Conservation (phyloP, 2,888 invertebrate species). For the Lithophane semibrunnea region DNA sequence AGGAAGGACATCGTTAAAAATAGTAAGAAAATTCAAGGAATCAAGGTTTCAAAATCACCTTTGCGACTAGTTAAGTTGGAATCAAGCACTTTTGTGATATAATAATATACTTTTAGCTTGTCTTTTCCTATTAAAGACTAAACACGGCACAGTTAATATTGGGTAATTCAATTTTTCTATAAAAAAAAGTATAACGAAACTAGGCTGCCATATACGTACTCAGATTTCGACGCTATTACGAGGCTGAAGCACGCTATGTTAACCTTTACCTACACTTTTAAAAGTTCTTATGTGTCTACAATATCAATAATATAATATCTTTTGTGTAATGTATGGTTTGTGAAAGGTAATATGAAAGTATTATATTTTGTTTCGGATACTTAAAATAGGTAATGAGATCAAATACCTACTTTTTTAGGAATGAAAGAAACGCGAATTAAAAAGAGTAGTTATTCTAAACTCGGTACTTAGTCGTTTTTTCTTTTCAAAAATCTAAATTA, state of each 20-base stretch:
- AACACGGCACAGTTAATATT: not conserved
- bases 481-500: not conserved
- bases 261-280: constrained; percentile 22
- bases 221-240: constrained; percentile 24
- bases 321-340: not conserved
- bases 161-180: constrained; percentile 13
- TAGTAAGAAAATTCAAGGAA: too few species aligned
- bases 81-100: not conserved
- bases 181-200: constrained; percentile 23
- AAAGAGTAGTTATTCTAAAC: not conserved
- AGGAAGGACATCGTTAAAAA: too few species aligned
- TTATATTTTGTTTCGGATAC: too few species aligned
- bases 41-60: not conserved
- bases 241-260: constrained; percentile 35
- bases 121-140: not conserved
- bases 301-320: not conserved
- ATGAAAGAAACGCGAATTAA: not conserved
- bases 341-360: too few species aligned
- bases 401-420: not conserved
- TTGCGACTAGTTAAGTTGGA: not conserved
- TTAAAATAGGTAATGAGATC: not conserved
- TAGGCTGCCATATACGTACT: not conserved
- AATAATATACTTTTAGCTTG: not conserved
- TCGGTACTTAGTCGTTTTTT: too few species aligned
- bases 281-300: not conserved